A percentile compares a stretch with the other conserved stretches of the same genome.
phyloP scores from a whole-genome alignment of 1,140 invertebrate genomes.

The Lasaia peninsularis region DNA sequence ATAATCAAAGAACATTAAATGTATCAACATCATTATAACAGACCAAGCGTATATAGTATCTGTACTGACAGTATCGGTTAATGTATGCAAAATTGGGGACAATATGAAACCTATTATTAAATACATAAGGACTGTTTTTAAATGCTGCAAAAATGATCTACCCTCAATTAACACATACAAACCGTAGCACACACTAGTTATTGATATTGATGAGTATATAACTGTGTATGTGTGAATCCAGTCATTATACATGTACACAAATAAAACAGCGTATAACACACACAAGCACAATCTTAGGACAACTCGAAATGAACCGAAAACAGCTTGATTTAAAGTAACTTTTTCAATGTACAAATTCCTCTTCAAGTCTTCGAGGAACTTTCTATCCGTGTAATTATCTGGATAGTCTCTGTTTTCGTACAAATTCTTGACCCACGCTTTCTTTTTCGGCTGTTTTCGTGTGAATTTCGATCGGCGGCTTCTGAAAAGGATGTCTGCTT shows the following conservation, averaged over 20 bases:
- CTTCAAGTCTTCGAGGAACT: conserved; percentile 90
- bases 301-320: conserved; percentile 85
- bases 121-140: conserved; percentile 87
- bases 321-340: conserved; percentile 82
- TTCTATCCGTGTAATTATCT: conserved; percentile 93
- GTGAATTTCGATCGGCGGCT: conserved; percentile 44
- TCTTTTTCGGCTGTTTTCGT: conserved; percentile 44
- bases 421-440: conserved; percentile 91
- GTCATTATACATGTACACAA: conserved; percentile 84
- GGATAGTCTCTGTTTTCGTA: conserved; percentile 92
- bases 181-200: conserved; percentile 79
- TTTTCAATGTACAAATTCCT: conserved; percentile 90
- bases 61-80: conserved; percentile 97
- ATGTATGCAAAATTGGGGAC: conserved; percentile 94
- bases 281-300: conserved; percentile 87
- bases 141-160: conserved; percentile 57
- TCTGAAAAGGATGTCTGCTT: conserved; percentile 60
- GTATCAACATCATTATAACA: conserved; percentile 90
- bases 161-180: conserved; percentile 71
- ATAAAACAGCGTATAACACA: conserved; percentile 86
- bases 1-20: conserved; percentile 96
- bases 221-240: conserved; percentile 80
- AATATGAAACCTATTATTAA: conserved; percentile 90
- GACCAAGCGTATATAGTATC: conserved; percentile 97
- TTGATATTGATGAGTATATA: conserved; percentile 75